Base-by-base conservation (phyloP, 1,140 invertebrate genomes). In the Cyclargus thomasi region DNA sequence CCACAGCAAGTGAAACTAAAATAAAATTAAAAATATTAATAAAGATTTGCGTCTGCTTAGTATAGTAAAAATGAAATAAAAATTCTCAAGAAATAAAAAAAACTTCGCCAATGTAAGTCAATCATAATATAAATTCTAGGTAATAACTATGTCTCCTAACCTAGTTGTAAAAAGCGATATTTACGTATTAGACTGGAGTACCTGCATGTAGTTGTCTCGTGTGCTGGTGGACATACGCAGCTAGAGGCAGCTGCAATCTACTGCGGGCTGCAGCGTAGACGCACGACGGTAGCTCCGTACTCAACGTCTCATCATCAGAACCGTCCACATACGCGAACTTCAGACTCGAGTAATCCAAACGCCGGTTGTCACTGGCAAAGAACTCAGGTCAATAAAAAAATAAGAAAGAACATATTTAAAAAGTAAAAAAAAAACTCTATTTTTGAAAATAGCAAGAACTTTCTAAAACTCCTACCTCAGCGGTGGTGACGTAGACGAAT, bases 221-320 rank as follows among this genome's bases (percentile, higher is more conserved):
- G 64, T 90, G 85, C 39, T 90, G 87, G 62, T 90, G 87, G 8
- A 90, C 87, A 66, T 90, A 90, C 0, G 86, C 87, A 0, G 82
- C 91, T 35, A 89, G 87, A 67, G 85, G 92, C 72, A 83, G 80
- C 69, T 85, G 88, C 63, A 85, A 81, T 39, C 70, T 90, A 69
- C 29, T 91, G 72, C 86, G 92, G 78, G 73, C 85, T 2, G 91
- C 91, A 0, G 94, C 94, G 74, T 94, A 95, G 67, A 94, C 92
- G 75, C 94, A 95, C 59, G 94, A 94, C 1, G 94, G 94, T 68
- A 95, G 85, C 67, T 95, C 94, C 21, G 79, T 23, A 0, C 78
- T 75, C 64, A 86, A 64, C 0, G 80, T 71, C 0, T 87, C 87
- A 36, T 90, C 87, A 66, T 88, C 85, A 0, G 83, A 87, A 0